phyloP scores from a whole-genome alignment of 2,797 vertebrate species.

The Taenioides sp. region DNA sequence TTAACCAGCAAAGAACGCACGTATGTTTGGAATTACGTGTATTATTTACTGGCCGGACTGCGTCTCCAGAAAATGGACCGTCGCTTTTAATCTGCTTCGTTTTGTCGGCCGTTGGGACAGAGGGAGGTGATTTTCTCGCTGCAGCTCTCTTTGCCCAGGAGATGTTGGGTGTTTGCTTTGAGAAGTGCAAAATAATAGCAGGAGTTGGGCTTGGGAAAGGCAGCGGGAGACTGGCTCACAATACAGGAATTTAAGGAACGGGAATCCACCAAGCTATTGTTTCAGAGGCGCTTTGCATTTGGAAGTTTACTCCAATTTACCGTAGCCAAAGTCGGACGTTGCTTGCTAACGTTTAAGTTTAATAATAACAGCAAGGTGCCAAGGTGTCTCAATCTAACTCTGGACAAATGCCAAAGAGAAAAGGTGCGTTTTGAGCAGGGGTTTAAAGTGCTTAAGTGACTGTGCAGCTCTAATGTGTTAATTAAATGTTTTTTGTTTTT shows the following conservation, averaged over 20 bases:
- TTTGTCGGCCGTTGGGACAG: constrained; percentile 34
- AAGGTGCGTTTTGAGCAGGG: too few relatives aligned
- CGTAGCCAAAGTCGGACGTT: not conserved
- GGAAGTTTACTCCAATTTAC: not conserved
- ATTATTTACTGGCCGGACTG: not conserved
- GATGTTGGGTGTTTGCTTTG: constrained; percentile 57
- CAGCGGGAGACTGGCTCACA: constrained; percentile 59
- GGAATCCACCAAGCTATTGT: constrained; percentile 62
- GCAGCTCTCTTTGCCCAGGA: constrained; percentile 41
- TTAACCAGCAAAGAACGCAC: not conserved
- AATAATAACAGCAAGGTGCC: too few relatives aligned
- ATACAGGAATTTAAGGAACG: constrained; percentile 58
- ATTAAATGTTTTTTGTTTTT: too few relatives aligned
- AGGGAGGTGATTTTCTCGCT: constrained; percentile 35
- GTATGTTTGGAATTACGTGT: not conserved
- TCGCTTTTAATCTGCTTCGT: constrained; percentile 8
- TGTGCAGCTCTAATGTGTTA: too few relatives aligned
- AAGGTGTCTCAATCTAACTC: too few relatives aligned
- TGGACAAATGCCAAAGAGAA: too few relatives aligned
- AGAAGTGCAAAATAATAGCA: constrained; percentile 61
- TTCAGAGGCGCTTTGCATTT: constrained; percentile 37
- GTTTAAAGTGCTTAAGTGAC: too few relatives aligned
- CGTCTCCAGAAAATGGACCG: not conserved
- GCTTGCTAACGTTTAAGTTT: not conserved
- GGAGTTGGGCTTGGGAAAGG: constrained; percentile 65